A percentile compares a stretch with the other conserved stretches of the same genome.
These are phyloP conservation scores for Pangasius macronema DNA, from an alignment of 2,797 vertebrate genomes.

Conservation along the genomic window DNA sequence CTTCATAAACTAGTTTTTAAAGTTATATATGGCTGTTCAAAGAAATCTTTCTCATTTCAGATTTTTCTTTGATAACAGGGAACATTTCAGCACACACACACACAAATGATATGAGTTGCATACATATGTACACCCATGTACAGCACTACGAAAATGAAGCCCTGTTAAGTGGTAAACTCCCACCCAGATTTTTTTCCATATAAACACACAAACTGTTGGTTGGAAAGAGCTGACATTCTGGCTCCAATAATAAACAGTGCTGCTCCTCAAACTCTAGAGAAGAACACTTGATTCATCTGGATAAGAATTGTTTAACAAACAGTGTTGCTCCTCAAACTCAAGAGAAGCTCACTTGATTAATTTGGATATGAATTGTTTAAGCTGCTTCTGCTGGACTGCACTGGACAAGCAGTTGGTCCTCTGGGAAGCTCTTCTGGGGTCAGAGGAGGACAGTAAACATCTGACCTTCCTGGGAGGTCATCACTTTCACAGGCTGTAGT, in stretches of 20 bases:
- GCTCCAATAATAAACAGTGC: background rate
- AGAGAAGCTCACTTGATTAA: background rate
- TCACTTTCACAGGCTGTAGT: slow-evolving; percentile 16
- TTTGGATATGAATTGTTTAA: background rate
- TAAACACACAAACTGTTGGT: slow-evolving; percentile 8
- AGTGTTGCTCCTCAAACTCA: background rate
- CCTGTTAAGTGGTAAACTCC: slow-evolving; percentile 6
- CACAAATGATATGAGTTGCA: background rate
- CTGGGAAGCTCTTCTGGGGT: background rate
- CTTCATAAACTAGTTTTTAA: background rate
- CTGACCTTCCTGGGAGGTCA: background rate
- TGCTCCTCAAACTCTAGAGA: background rate
- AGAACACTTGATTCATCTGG: background rate
- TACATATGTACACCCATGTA: background rate
- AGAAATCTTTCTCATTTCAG: background rate
- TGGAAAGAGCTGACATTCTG: slow-evolving; percentile 10
- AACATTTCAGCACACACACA: background rate
- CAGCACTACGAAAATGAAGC: background rate
- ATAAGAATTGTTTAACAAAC: background rate
- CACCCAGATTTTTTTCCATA: slow-evolving; percentile 24
- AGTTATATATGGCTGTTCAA: slow-evolving; percentile 3
- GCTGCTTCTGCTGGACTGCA: background rate
- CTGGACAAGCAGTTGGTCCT: background rate
- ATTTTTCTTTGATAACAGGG: background rate
- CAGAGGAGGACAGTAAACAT: background rate